Evolutionary conservation across 2,113 vertebrate genomes (phyloP), one percentile per base, ranked within the genome.

Genomic region (Burhinus oedicnemus): DNA sequence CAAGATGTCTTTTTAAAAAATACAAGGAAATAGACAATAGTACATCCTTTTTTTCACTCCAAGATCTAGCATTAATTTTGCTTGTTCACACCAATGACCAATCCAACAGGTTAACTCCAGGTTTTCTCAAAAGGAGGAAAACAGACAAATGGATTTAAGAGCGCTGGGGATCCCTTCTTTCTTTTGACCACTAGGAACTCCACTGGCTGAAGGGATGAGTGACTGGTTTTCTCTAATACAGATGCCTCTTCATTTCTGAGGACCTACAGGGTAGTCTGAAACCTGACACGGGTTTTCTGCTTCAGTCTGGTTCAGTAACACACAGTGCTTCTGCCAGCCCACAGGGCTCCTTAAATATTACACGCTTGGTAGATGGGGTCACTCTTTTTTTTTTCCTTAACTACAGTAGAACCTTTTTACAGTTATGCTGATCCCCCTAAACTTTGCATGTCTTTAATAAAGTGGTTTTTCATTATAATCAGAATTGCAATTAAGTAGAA

Each of bases 231-330:
- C 91, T 76, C 78, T 91, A 51, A 74, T 4, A 95, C 89, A 96
- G 70, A 93, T 71, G 75, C 29, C 84, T 95, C 91, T 95, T 95
- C 94, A 95, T 96, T 85, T 57, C 93, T 55, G 58, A 77, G 62
- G 93, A 94, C 95, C 96, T 96, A 91, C 97, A 87, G 71, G 93
- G 91, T 45, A 90, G 94, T 77, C 58, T 77, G 95, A 95, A 96
- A 96, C 54, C 26, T 54, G 89, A 95, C 60, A 27, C 93, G 42
- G 87, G 29, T 82, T 92, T 93, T 95, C 91, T 95, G 84, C 76
- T 45, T 2, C 34, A 44, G 69, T 51, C 88, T 82, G 65, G 64
- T 42, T 91, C 89, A 96, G 89, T 44, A 91, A 71, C 61, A 40
- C 49, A 15, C 68, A 87, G 83, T 11, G 52, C 83, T 76, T 55